phyloP scores from a whole-genome alignment of 2,888 invertebrate genomes.

The Disparrhopalites patrizii region DNA sequence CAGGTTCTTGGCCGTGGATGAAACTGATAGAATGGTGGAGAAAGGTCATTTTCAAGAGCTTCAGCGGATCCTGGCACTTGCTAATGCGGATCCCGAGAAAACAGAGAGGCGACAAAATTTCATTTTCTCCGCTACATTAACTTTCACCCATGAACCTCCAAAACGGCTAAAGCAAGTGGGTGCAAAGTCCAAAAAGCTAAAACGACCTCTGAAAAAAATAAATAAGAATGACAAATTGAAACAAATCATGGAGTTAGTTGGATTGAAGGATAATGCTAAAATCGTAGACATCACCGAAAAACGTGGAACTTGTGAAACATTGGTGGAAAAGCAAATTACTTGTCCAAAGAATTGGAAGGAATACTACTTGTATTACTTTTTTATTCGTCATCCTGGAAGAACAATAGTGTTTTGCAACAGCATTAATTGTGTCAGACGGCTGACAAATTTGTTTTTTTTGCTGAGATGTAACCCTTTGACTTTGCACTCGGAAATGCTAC shows the following conservation, averaged over 20 bases:
- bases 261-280: conserved; percentile 71
- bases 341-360: conserved; percentile 81
- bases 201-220: conserved; percentile 53
- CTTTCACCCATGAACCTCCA: conserved; percentile 82
- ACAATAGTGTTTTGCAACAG: conserved; percentile 92
- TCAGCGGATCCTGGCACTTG: conserved; percentile 68
- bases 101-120: conserved; percentile 77
- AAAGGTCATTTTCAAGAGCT: conserved; percentile 93
- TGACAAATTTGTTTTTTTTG: conserved; percentile 60
- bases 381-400: conserved; percentile 76
- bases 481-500: conserved; percentile 86
- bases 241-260: conserved; percentile 71
- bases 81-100: conserved; percentile 65
- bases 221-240: conserved; percentile 72
- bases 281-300: conserved; percentile 84
- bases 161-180: conserved; percentile 33
- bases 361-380: conserved; percentile 84
- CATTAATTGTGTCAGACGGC: conserved; percentile 84
- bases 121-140: conserved; percentile 95
- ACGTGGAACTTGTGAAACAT: conserved; percentile 72
- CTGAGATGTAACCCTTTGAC: conserved; percentile 71
- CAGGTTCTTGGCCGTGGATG: conserved; percentile 91
- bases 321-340: conserved; percentile 79
- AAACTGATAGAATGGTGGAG: conserved; percentile 98
- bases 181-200: conserved; percentile 51